Conservation (phyloP, 1,140 invertebrate species). For the Acromyrmex charruanus region DNA sequence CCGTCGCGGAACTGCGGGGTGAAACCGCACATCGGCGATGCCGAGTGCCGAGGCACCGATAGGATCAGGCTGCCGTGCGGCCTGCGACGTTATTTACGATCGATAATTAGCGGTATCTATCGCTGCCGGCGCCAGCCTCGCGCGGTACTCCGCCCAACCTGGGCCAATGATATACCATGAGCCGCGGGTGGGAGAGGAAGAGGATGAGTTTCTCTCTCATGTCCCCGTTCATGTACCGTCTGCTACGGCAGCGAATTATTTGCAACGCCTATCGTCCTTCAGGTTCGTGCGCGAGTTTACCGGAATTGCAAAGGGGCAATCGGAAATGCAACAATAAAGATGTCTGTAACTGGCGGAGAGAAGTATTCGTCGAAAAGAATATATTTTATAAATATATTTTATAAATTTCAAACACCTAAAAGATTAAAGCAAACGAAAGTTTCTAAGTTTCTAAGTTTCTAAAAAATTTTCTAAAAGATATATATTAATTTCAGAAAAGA, state of each 20-base stretch:
- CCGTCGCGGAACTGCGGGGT: conserved; percentile 63
- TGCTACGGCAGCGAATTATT: conserved; percentile 49
- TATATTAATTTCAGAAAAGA: neutral
- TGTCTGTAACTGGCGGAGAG: neutral
- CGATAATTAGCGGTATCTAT: conserved; percentile 87
- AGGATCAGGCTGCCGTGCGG: conserved; percentile 77
- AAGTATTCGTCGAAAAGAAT: neutral
- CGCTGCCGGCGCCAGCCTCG: conserved; percentile 85
- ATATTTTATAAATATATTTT: neutral
- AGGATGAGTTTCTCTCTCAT: conserved; percentile 19
- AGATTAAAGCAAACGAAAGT: neutral
- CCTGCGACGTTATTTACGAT: conserved; percentile 85
- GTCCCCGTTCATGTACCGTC: conserved; percentile 54
- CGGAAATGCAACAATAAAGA: neutral
- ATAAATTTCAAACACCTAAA: neutral
- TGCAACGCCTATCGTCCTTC: conserved; percentile 35
- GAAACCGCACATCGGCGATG: conserved; percentile 51
- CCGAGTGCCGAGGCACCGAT: conserved; percentile 69
- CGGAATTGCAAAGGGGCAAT: neutral
- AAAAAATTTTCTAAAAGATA: neutral
- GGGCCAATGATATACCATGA: conserved; percentile 75
- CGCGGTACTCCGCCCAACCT: conserved; percentile 75
- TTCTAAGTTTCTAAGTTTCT: neutral
- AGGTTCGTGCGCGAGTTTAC: neutral
- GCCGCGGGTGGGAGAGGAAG: conserved; percentile 38